phyloP scores from a whole-genome alignment of 2,888 invertebrate species.

The Nomada fucata region DNA sequence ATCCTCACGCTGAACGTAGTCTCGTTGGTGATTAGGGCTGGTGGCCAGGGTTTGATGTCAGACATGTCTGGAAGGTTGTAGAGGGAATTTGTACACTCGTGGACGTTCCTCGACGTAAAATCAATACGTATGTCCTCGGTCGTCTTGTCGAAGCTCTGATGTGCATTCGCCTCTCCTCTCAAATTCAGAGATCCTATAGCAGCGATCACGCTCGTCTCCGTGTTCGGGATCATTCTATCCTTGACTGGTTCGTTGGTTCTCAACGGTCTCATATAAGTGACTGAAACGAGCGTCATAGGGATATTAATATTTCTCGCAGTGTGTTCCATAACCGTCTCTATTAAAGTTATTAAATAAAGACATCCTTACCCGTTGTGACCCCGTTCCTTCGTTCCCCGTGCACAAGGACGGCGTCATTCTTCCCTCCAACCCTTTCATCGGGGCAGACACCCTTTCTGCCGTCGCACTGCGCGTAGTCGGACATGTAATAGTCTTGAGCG shows the following conservation, averaged over 20 bases:
- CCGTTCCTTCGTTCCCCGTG: slow-evolving; percentile 92
- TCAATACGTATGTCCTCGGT: slow-evolving; percentile 91
- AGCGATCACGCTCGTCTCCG: slow-evolving; percentile 92
- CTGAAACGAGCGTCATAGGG: slow-evolving; percentile 72
- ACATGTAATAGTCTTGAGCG: slow-evolving; percentile 94
- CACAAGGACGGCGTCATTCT: slow-evolving; percentile 90
- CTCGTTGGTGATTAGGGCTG: slow-evolving; percentile 86
- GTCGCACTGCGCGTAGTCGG: slow-evolving; percentile 92
- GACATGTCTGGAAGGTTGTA: slow-evolving; percentile 87
- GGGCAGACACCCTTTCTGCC: slow-evolving; percentile 94
- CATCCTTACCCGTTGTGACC: slow-evolving; percentile 87
- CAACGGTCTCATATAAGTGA: slow-evolving; percentile 91
- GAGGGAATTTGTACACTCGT: slow-evolving; percentile 89
- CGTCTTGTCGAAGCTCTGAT: slow-evolving; percentile 90
- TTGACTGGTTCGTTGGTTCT: slow-evolving; percentile 90
- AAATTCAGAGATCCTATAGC: slow-evolving; percentile 94
- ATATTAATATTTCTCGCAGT: neutral
- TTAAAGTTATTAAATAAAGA: too few species aligned
- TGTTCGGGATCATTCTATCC: slow-evolving; percentile 89
- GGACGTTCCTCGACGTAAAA: slow-evolving; percentile 89
- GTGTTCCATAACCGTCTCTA: too few species aligned
- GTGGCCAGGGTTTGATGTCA: slow-evolving; percentile 89
- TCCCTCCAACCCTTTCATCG: slow-evolving; percentile 91
- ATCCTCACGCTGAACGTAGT: slow-evolving; percentile 90
- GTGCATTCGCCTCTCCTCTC: slow-evolving; percentile 93